These are phyloP conservation scores for Nebria brevicollis DNA, from an alignment of 2,888 invertebrate genomes.

Conservation along the genomic window DNA sequence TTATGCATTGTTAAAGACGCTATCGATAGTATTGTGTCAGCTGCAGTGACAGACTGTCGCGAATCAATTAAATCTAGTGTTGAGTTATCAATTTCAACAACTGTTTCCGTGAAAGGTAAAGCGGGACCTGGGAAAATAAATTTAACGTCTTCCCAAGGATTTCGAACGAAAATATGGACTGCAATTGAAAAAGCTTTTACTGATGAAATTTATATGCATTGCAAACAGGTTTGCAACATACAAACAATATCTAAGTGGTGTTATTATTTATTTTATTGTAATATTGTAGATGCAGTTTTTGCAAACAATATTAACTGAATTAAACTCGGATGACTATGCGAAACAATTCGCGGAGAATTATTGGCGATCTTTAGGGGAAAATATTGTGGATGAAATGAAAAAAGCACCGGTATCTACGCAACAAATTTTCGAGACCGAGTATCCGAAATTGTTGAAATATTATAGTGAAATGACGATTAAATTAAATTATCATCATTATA, in stretches of 20 bases:
- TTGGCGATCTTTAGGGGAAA: slow-evolving; percentile 65
- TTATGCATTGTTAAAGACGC: slow-evolving; percentile 64
- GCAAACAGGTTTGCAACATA: slow-evolving; percentile 69
- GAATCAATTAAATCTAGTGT: slow-evolving; percentile 66
- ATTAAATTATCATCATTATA: slow-evolving; percentile 71
- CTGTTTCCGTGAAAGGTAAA: slow-evolving; percentile 54
- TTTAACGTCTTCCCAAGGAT: slow-evolving; percentile 61
- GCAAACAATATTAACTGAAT: slow-evolving; percentile 64
- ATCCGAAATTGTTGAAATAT: slow-evolving; percentile 83
- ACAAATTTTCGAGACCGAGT: slow-evolving; percentile 88
- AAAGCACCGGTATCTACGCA: slow-evolving; percentile 71
- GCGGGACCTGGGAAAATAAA: slow-evolving; percentile 69
- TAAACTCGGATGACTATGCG: slow-evolving; percentile 64
- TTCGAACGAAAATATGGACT: slow-evolving; percentile 82
- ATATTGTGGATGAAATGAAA: slow-evolving; percentile 66
- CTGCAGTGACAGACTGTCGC: slow-evolving; percentile 66
- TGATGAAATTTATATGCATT: slow-evolving; percentile 76
- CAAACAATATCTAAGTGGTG: no score
- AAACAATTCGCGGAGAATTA: slow-evolving; percentile 65
- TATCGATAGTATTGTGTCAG: slow-evolving; percentile 66
- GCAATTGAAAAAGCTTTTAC: slow-evolving; percentile 89
- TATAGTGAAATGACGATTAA: slow-evolving; percentile 80
- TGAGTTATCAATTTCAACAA: slow-evolving; percentile 59
- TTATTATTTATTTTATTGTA: slow-evolving; percentile 42
- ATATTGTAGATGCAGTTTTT: slow-evolving; percentile 61